Conservation (phyloP, 2,113 vertebrate species). For the Halichoeres trimaculatus region DNA sequence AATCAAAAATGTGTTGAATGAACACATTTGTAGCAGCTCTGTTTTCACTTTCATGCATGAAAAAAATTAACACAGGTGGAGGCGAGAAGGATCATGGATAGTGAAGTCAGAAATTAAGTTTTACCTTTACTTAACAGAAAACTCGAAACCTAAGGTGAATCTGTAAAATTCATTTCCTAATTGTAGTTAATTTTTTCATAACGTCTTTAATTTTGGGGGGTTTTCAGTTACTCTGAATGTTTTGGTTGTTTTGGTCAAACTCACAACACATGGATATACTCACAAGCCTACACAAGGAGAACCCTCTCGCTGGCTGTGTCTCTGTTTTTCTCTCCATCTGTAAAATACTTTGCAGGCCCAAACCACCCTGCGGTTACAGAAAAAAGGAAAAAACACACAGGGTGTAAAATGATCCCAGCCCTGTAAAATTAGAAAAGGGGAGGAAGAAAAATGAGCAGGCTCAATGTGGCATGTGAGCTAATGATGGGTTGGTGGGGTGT, state of each 20-base stretch:
- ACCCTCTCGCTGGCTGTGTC: constrained; percentile 3
- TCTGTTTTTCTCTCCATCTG: constrained; percentile 45
- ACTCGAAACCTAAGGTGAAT: not conserved
- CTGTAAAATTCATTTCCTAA: not conserved
- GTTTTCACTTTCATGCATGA: no score
- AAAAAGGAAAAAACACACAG: constrained; percentile 56
- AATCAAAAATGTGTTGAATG: no score
- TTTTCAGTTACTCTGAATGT: not conserved
- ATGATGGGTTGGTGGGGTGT: constrained; percentile 71
- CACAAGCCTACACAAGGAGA: not conserved
- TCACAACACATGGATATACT: not conserved
- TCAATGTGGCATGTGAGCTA: constrained; percentile 71
- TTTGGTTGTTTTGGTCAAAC: not conserved
- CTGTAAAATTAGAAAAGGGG: constrained; percentile 74
- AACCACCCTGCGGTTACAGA: constrained; percentile 70
- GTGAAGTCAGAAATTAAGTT: no score
- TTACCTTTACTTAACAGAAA: not conserved
- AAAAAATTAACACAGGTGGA: no score
- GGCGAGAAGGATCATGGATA: no score
- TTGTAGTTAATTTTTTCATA: not conserved
- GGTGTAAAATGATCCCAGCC: constrained; percentile 75
- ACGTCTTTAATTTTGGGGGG: not conserved
- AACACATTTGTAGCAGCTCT: no score
- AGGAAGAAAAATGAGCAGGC: constrained; percentile 55
- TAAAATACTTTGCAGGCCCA: constrained; percentile 59